phyloP scores from a whole-genome alignment of 2,113 vertebrate genomes.

The Pollimyrus isidori region DNA sequence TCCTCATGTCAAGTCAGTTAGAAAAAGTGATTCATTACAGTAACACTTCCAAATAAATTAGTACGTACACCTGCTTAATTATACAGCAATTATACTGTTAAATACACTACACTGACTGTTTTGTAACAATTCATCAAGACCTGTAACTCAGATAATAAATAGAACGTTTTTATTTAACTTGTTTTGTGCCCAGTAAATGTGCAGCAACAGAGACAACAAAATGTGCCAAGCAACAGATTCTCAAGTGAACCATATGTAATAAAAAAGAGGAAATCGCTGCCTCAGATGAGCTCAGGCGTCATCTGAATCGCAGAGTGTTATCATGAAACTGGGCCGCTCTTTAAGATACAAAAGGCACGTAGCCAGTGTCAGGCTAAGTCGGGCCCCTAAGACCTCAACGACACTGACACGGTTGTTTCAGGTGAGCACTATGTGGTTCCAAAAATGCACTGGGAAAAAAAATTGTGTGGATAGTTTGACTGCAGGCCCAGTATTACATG shows the following conservation, averaged over 20 bases:
- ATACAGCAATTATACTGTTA: slow-evolving; percentile 1
- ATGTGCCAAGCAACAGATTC: background rate
- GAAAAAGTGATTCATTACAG: slow-evolving; percentile 4
- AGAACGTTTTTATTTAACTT: background rate
- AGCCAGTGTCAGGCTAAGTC: slow-evolving; percentile 3
- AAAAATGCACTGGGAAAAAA: background rate
- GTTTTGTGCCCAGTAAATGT: background rate
- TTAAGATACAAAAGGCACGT: background rate
- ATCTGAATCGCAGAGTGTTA: background rate
- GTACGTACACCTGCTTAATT: slow-evolving; percentile 6
- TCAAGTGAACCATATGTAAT: background rate
- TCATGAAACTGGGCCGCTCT: background rate
- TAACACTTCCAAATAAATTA: slow-evolving; percentile 22
- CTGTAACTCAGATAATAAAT: background rate
- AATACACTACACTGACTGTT: background rate
- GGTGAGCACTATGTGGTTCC: background rate
- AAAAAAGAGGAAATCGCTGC: background rate
- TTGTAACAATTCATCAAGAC: background rate
- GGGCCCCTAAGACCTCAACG: slow-evolving; percentile 5
- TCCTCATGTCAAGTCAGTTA: slow-evolving; percentile 11
- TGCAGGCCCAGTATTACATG: background rate
- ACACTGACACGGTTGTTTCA: slow-evolving; percentile 8
- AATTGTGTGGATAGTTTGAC: background rate
- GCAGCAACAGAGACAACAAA: background rate
- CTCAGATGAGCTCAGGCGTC: background rate